Percentiles rank a stretch among this genome's conserved stretches.
phyloP scores from a whole-genome alignment of 2,888 invertebrate genomes.

The Endomychus coccineus region DNA sequence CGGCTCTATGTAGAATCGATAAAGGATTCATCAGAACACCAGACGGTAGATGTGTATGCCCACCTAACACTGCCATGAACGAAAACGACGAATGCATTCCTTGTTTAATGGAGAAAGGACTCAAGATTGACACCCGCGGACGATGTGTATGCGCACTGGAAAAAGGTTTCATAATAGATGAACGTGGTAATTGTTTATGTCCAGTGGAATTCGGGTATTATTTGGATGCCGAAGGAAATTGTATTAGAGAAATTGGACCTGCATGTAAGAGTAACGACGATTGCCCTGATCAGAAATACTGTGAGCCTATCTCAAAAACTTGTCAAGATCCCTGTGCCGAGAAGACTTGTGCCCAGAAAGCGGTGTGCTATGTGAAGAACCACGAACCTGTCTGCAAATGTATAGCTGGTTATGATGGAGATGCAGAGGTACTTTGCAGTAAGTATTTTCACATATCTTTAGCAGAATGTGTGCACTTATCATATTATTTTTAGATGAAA shows the following conservation, averaged over 20 bases:
- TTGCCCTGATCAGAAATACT: conserved; percentile 69
- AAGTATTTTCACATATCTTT: conserved; percentile 38
- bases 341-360: conserved; percentile 67
- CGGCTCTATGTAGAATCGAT: conserved; percentile 55
- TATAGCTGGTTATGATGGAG: conserved; percentile 66
- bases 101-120: conserved; percentile 64
- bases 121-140: conserved; percentile 66
- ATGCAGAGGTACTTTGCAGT: conserved; percentile 69
- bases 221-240: conserved; percentile 54
- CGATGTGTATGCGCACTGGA: conserved; percentile 76
- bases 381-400: conserved; percentile 75
- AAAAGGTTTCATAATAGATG: conserved; percentile 69
- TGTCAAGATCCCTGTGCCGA: conserved; percentile 75
- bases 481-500: conserved; percentile 33
- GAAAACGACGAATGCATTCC: conserved; percentile 70
- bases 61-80: conserved; percentile 68
- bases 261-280: conserved; percentile 65
- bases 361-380: conserved; percentile 68
- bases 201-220: conserved; percentile 62
- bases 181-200: conserved; percentile 68
- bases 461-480: neutral
- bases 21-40: conserved; percentile 61
- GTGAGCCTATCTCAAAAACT: conserved; percentile 59
- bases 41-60: conserved; percentile 65
- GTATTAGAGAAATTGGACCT: conserved; percentile 46